Base-by-base conservation (phyloP, 2,888 invertebrate genomes). In the Neoascia interrupta region DNA sequence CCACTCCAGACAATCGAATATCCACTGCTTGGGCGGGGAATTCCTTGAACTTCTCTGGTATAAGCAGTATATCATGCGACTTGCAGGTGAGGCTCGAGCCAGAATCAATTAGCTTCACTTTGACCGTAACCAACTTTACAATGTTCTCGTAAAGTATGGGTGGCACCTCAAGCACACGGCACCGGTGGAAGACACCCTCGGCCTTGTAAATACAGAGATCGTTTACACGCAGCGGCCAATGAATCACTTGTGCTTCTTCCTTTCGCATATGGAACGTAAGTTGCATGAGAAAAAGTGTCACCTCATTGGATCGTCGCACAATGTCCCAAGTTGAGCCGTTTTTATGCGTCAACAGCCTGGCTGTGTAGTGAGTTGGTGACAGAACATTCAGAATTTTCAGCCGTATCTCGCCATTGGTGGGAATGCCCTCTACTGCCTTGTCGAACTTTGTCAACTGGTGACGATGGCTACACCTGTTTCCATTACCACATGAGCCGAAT, bases 401-500 rank as follows among this genome's bases (percentile, higher is more conserved):
- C 34, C 72, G 53, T 4, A 81, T 19, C 10, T 72, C 79, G 1
- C 72, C 81, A 5, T 31, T 36, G 3, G 19, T 79, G 3, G 79
- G 79, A 34, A 79, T 56, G 5, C 51, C 79, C 2, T 49, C 43
- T 3, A 13, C 16, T 0, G 79, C 43, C 58, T 90, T 89, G 81
- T 92, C 91, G 16, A 89, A 88, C 4, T 90, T 86, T 68, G 91
- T 88, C 8, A 94, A 86, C 3, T 92, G 87, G 85, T 96, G 95
- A 23, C 95, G 90, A 49, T 90, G 89, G 13, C 85, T 81, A 82
- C 95, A 95, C 39, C 89, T 87, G 83, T 89, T 89, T 49, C 87
- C 86, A 76, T 91, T 90, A 1, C 89, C 88, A 84, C 95, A 95
- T 60, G 89, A 88, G 3, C 95, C 95, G 81, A 93, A 91, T 21